A percentile compares a stretch with the other conserved stretches of the same genome.
Conservation (phyloP, 2,888 invertebrate species). For the Dichetophora obliterata region DNA sequence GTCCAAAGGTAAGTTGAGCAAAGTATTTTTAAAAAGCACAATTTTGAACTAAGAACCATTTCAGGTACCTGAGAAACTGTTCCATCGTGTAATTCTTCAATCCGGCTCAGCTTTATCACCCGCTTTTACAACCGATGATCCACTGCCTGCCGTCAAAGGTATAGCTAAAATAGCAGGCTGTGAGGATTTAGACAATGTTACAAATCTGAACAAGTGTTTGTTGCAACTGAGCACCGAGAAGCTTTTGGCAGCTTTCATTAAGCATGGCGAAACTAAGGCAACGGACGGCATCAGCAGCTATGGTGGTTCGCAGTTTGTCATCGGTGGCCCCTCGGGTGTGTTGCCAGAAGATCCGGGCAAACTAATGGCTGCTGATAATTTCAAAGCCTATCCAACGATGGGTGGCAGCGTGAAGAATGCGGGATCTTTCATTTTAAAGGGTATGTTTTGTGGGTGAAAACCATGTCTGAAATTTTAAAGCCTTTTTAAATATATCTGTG, state of each 20-base stretch:
- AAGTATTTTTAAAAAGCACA: background rate
- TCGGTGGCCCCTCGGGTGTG: slow-evolving; percentile 66
- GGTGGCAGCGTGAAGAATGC: slow-evolving; percentile 71
- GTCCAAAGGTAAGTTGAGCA: slow-evolving; percentile 63
- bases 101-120: slow-evolving; percentile 72
- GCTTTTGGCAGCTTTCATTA: slow-evolving; percentile 66
- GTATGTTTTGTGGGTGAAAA: slow-evolving; percentile 58
- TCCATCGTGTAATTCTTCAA: slow-evolving; percentile 72
- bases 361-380: slow-evolving; percentile 60
- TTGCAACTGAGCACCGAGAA: slow-evolving; percentile 63
- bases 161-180: slow-evolving; percentile 68
- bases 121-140: slow-evolving; percentile 70
- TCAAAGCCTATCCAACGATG: slow-evolving; percentile 67
- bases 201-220: slow-evolving; percentile 66
- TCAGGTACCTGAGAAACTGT: slow-evolving; percentile 66
- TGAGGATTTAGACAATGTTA: slow-evolving; percentile 58
- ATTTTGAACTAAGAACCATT: slow-evolving; percentile 35
- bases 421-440: slow-evolving; percentile 69
- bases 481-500: too few species aligned
- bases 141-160: slow-evolving; percentile 63
- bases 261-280: slow-evolving; percentile 58
- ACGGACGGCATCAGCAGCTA: slow-evolving; percentile 56
- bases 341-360: slow-evolving; percentile 65
- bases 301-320: slow-evolving; percentile 64
- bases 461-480: background rate